These are phyloP conservation scores for Tiphia femorata DNA, from an alignment of 2,888 invertebrate genomes.

Conservation along the genomic window DNA sequence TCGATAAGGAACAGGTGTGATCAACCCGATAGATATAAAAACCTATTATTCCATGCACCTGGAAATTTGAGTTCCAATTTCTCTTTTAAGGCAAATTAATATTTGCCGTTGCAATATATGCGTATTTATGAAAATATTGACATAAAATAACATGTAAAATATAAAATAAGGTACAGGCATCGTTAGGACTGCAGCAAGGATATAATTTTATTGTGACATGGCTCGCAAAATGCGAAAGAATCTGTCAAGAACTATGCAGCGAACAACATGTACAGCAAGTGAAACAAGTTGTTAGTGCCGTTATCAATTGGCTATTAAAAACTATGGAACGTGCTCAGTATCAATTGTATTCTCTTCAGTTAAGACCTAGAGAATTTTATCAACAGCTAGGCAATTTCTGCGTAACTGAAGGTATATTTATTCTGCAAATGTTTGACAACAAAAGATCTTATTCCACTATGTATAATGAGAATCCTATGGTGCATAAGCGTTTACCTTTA, in stretches of 20 bases:
- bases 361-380: conserved; percentile 48
- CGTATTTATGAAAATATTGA: conserved; percentile 12
- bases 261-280: conserved; percentile 49
- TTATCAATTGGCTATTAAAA: conserved; percentile 46
- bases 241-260: conserved; percentile 45
- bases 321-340: conserved; percentile 48
- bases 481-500: not conserved
- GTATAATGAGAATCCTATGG: not conserved
- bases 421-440: not conserved
- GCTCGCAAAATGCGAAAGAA: conserved; percentile 42
- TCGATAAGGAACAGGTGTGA: no score
- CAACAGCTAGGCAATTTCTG: conserved; percentile 46
- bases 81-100: no score
- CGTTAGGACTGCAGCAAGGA: conserved; percentile 51
- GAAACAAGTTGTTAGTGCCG: conserved; percentile 41
- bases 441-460: conserved; percentile 18
- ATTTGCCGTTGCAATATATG: no score
- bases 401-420: conserved; percentile 46
- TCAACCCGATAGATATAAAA: no score
- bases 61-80: no score
- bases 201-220: conserved; percentile 52
- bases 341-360: conserved; percentile 49
- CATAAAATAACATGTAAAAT: no score
- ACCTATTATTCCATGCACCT: no score
- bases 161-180: conserved; percentile 53